Conservation (phyloP, 2,888 invertebrate genomes). For the Netelia fuscicornis region DNA sequence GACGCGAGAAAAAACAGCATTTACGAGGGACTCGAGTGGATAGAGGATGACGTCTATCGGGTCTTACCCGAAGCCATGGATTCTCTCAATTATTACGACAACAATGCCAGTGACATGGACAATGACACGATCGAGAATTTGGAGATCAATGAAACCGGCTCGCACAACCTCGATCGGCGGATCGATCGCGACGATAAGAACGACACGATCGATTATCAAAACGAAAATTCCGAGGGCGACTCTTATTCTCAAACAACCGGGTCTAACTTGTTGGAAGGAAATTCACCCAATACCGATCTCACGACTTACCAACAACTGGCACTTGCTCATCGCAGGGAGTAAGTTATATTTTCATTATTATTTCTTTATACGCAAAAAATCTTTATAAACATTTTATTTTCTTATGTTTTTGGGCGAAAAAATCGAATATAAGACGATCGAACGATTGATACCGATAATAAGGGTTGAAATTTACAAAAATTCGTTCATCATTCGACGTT, state of each 20-base stretch:
- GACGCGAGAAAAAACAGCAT: slow-evolving; percentile 66
- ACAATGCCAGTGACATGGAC: slow-evolving; percentile 57
- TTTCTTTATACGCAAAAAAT: slow-evolving; percentile 26
- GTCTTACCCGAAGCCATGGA: slow-evolving; percentile 80
- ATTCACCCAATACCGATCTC: slow-evolving; percentile 73
- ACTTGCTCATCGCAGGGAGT: slow-evolving; percentile 80
- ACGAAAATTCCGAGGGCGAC: slow-evolving; percentile 64
- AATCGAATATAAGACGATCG: no score
- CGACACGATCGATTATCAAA: slow-evolving; percentile 72
- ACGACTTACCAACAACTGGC: slow-evolving; percentile 77
- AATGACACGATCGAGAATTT: slow-evolving; percentile 73
- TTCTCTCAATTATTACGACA: slow-evolving; percentile 73
- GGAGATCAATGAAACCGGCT: slow-evolving; percentile 27
- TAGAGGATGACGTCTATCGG: slow-evolving; percentile 82
- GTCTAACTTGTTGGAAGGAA: slow-evolving; percentile 66
- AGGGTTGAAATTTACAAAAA: background rate
- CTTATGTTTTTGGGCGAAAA: background rate
- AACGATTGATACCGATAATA: no score
- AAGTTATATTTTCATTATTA: slow-evolving; percentile 69
- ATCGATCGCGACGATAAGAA: slow-evolving; percentile 64
- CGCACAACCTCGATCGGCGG: slow-evolving; percentile 29
- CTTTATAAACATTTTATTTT: slow-evolving; percentile 14
- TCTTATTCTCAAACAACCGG: slow-evolving; percentile 64
- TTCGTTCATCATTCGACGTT: background rate
- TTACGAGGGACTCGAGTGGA: slow-evolving; percentile 83